Conservation (phyloP, 53 echinoderm and acorn worm genomes). For the Crossaster papposus region DNA sequence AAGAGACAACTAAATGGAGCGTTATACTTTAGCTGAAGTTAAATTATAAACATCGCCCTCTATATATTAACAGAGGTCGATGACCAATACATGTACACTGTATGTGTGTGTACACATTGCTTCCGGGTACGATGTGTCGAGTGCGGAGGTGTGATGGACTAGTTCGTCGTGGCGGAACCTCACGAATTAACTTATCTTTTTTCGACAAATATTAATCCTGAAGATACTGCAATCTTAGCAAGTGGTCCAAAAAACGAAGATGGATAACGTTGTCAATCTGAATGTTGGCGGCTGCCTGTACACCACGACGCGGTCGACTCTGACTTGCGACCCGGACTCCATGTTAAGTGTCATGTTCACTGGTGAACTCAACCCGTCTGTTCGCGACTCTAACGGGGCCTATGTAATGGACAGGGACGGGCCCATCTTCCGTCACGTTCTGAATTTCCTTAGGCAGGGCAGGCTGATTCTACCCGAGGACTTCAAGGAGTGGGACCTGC, state of each 20-base stretch:
- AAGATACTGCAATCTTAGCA: no score
- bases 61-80: no score
- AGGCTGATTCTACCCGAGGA: slow-evolving; percentile 74
- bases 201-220: background rate
- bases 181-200: no score
- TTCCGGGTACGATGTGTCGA: no score
- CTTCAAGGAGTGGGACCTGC: slow-evolving; percentile 35
- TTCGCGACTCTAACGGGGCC: slow-evolving; percentile 24
- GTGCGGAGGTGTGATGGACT: background rate
- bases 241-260: background rate
- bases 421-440: slow-evolving; percentile 65
- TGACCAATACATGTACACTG: no score
- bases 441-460: slow-evolving; percentile 80
- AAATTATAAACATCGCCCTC: no score
- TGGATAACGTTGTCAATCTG: background rate
- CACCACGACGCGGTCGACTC: slow-evolving; percentile 14
- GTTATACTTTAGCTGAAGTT: no score
- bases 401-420: slow-evolving; percentile 78
- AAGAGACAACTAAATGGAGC: no score
- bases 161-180: no score
- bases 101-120: no score
- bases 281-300: slow-evolving; percentile 31
- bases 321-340: slow-evolving; percentile 61
- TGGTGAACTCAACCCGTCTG: slow-evolving; percentile 29
- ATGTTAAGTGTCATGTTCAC: slow-evolving; percentile 60